Evolutionary conservation across 2,113 vertebrate species (phyloP).

Genomic region (Delphinus delphis): DNA sequence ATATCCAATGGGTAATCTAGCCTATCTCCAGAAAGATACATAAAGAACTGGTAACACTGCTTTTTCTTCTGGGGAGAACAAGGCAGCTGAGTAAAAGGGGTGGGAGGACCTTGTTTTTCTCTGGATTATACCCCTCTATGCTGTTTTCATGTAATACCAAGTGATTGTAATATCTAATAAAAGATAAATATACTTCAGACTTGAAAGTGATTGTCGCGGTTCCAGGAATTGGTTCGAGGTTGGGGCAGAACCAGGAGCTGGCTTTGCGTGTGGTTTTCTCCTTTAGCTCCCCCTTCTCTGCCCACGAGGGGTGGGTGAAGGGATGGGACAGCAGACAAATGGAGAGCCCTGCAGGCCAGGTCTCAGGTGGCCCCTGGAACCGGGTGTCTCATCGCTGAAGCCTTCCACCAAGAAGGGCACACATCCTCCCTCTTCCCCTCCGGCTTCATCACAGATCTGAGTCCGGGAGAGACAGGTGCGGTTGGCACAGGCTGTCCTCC

Average conservation of each 20-base stretch:
- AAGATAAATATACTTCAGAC: background rate
- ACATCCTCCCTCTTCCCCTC: background rate
- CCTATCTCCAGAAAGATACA: background rate
- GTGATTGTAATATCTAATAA: no score
- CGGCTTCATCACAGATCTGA: background rate
- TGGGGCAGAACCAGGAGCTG: background rate
- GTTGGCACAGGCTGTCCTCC: background rate
- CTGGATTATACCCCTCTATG: background rate
- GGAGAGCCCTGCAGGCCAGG: background rate
- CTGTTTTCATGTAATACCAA: background rate
- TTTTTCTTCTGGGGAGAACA: background rate
- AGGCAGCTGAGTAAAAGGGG: background rate
- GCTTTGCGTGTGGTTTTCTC: background rate
- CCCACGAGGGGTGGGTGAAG: background rate
- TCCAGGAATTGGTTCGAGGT: background rate
- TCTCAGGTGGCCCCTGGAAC: background rate
- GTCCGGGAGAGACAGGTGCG: accelerated
- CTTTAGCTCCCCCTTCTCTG: background rate
- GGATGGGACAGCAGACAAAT: background rate
- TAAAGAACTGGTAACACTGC: background rate
- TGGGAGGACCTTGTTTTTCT: background rate
- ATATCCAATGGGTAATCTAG: background rate
- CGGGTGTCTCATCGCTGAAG: background rate
- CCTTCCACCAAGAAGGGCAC: background rate
- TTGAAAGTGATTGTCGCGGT: background rate